Base-by-base conservation (phyloP, 2,888 invertebrate genomes). In the Sycophila texana region DNA sequence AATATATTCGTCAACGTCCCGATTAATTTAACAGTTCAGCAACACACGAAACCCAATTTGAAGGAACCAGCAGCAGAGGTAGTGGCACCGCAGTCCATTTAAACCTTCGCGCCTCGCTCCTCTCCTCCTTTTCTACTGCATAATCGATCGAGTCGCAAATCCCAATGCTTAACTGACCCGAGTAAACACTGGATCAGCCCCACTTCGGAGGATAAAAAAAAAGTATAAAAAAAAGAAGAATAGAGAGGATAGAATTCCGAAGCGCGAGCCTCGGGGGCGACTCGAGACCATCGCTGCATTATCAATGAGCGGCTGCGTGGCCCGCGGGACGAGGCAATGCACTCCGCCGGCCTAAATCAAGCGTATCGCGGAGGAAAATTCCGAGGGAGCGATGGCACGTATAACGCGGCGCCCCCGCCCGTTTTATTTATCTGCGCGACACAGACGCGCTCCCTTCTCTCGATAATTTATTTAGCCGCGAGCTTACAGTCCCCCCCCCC, bases 91-190 rank as follows among this genome's bases (percentile, higher is more conserved):
- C 10, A 39, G 39, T 39, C 39, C 26, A 67, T 53, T 67, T 53
- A 67, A 67, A 67, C 53, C 67, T n/a, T 16, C 16, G 22, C 22
- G 13, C 51, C 22, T 51, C 65, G 20, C 22, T 13, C 47, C 66
- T 20, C 39, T n/a, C 30, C 63, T 14, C 30, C 30, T n/a, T n/a
- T 67, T 20, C 51, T 53, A 47, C 67, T 67, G 51, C 67, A 67
- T 67, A 67, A 67, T 67, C 67, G 51, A 67, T 67, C n/a, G 67
- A 22, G 16, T 22, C n/a, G n/a, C 20, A 67, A 67, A 67, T 67
- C 67, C 67, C 53, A 51, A 47, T 67, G 67, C 53, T 67, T 67
- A 67, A 67, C 67, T 53, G 26, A n/a, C n/a, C 14, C 53, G 53
- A 18, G 51, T 22, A 51, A 53, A 22, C 22, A 67, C 10, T 26